These are phyloP conservation scores for Lycaena phlaeas DNA, from an alignment of 2,888 invertebrate genomes.

Conservation along the genomic window DNA sequence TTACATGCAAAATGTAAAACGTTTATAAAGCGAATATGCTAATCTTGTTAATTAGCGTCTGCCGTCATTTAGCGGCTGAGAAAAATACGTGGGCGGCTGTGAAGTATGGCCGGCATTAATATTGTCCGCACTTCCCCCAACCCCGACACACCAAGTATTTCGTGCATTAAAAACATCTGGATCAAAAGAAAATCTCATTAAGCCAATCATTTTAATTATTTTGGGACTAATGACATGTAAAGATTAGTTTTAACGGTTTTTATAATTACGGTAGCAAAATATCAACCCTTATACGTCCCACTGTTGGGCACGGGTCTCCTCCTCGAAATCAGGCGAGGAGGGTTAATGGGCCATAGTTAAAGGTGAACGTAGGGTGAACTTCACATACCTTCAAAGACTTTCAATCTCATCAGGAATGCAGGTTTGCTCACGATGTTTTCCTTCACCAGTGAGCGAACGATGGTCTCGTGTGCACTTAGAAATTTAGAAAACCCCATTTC, in stretches of 20 bases:
- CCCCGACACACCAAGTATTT: slow-evolving; percentile 30
- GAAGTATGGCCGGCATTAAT: slow-evolving; percentile 64
- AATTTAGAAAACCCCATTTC: too few relatives aligned
- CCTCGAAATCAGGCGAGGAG: too few relatives aligned
- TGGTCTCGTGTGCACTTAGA: too few relatives aligned
- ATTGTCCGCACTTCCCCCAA: slow-evolving; percentile 57
- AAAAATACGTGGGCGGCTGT: slow-evolving; percentile 55
- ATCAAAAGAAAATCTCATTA: slow-evolving; percentile 17
- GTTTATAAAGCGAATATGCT: slow-evolving; percentile 52
- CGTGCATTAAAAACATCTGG: slow-evolving; percentile 21
- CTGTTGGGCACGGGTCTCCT: too few relatives aligned
- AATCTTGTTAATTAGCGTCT: slow-evolving; percentile 67
- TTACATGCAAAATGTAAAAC: slow-evolving; percentile 6
- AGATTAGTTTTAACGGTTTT: background rate
- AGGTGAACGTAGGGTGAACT: too few relatives aligned
- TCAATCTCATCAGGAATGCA: too few relatives aligned
- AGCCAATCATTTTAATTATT: slow-evolving; percentile 10
- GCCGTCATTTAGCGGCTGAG: slow-evolving; percentile 49
- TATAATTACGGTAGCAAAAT: too few relatives aligned
- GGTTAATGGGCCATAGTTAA: too few relatives aligned
- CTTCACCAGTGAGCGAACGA: too few relatives aligned
- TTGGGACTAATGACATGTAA: background rate
- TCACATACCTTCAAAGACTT: too few relatives aligned
- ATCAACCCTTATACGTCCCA: too few relatives aligned
- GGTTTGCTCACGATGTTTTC: too few relatives aligned